These are phyloP conservation scores for Chrysochloris asiatica DNA, from an alignment of 2,113 vertebrate species.

Conservation along the genomic window DNA sequence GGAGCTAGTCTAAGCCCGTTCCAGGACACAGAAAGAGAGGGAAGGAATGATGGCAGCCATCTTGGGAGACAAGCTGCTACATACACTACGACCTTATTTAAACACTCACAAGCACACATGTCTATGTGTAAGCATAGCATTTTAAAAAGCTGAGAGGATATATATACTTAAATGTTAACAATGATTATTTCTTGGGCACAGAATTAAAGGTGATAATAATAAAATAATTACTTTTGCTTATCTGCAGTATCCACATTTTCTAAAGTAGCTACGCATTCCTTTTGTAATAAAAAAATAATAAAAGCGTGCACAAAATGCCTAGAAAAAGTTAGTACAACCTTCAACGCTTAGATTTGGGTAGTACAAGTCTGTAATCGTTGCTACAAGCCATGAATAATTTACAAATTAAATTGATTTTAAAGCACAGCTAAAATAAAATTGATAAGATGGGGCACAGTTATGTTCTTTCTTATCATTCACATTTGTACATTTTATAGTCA, in stretches of 20 bases:
- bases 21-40: not conserved
- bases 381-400: slow-evolving; percentile 81
- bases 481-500: slow-evolving; percentile 82
- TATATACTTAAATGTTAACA: slow-evolving; percentile 59
- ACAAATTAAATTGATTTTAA: slow-evolving; percentile 83
- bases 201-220: slow-evolving; percentile 74
- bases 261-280: slow-evolving; percentile 66
- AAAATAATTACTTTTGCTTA: slow-evolving; percentile 78
- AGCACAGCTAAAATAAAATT: slow-evolving; percentile 80
- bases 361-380: slow-evolving; percentile 63
- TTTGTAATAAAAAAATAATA: slow-evolving; percentile 64
- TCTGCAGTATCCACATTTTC: slow-evolving; percentile 75
- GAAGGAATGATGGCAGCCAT: slow-evolving; percentile 3
- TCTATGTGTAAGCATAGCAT: not conserved
- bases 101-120: not conserved
- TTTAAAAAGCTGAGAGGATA: slow-evolving; percentile 3
- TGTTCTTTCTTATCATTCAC: slow-evolving; percentile 82
- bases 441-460: slow-evolving; percentile 79
- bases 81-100: not conserved
- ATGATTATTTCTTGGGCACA: slow-evolving; percentile 69
- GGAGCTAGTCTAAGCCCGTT: not conserved
- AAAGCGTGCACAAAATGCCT: slow-evolving; percentile 53
- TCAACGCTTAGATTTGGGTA: slow-evolving; percentile 66
- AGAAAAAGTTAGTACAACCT: slow-evolving; percentile 66
- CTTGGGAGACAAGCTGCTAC: not conserved